A percentile compares a stretch with the other conserved stretches of the same genome.
phyloP scores from a whole-genome alignment of 2,888 invertebrate species.

The Pseudococcus longispinus region DNA sequence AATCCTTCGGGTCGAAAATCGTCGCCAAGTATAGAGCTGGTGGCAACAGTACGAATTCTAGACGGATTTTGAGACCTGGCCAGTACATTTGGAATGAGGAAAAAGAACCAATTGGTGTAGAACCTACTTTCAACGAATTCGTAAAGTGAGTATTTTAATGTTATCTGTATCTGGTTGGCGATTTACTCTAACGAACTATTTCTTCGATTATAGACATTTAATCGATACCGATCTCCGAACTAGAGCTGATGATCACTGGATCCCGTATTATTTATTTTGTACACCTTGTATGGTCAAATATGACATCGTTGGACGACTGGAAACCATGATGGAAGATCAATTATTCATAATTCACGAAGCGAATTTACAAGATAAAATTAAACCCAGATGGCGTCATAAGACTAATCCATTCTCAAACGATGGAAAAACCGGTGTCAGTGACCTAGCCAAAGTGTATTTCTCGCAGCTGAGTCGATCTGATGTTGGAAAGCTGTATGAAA shows the following conservation, averaged over 20 bases:
- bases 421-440: constrained; percentile 60
- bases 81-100: constrained; percentile 58
- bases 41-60: constrained; percentile 59
- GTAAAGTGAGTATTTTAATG: constrained; percentile 61
- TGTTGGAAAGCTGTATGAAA: constrained; percentile 63
- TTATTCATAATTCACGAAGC: constrained; percentile 63
- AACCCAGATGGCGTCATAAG: constrained; percentile 63
- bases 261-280: constrained; percentile 67
- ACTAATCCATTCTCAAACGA: constrained; percentile 59
- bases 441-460: constrained; percentile 64
- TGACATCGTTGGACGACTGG: constrained; percentile 68
- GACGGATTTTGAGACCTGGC: constrained; percentile 57
- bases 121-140: constrained; percentile 68
- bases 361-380: constrained; percentile 61
- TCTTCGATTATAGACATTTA: constrained; percentile 61
- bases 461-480: constrained; percentile 63
- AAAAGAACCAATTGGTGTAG: constrained; percentile 62
- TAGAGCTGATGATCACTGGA: constrained; percentile 69
- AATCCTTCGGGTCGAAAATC: constrained; percentile 65
- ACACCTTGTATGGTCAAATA: constrained; percentile 68
- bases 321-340: constrained; percentile 67
- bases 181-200: background rate
- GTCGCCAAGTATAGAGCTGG: constrained; percentile 64
- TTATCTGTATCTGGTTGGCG: background rate
- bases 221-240: constrained; percentile 64